Conservation (phyloP, 2,888 invertebrate genomes). For the Therioaphis trifolii region DNA sequence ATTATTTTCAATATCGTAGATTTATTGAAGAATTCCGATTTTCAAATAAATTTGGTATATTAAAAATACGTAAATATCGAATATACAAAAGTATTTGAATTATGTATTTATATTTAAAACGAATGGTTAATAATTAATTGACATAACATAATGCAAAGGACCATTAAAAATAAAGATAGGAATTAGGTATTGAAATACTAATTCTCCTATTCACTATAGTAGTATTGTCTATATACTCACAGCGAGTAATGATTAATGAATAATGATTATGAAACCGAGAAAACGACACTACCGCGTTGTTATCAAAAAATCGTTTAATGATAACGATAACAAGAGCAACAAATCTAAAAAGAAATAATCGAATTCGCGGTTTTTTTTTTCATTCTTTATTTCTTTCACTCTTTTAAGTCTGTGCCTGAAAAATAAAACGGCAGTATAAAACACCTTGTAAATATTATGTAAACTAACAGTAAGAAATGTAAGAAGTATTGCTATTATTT, state of each 20-base stretch:
- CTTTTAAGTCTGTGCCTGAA: no score
- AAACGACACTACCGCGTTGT: background rate
- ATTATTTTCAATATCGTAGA: background rate
- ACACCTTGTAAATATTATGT: no score
- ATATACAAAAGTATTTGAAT: background rate
- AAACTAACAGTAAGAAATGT: no score
- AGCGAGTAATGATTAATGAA: background rate
- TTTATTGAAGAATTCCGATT: no score
- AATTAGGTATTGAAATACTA: no score
- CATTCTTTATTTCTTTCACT: no score
- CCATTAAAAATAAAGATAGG: background rate
- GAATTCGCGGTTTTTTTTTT: conserved; percentile 34
- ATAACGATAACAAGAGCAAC: conserved; percentile 5
- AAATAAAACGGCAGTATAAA: no score
- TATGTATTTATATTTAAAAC: background rate
- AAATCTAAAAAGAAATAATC: conserved; percentile 37
- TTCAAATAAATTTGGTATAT: no score
- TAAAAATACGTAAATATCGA: no score
- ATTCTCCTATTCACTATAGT: no score
- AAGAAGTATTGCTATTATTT: no score
- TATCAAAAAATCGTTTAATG: background rate
- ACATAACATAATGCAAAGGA: background rate
- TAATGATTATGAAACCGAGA: no score
- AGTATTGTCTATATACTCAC: background rate
- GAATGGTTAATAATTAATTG: background rate